A percentile compares a stretch with the other conserved stretches of the same genome.
phyloP scores from a whole-genome alignment of 2,888 invertebrate genomes.

The Punctoribates punctum region DNA sequence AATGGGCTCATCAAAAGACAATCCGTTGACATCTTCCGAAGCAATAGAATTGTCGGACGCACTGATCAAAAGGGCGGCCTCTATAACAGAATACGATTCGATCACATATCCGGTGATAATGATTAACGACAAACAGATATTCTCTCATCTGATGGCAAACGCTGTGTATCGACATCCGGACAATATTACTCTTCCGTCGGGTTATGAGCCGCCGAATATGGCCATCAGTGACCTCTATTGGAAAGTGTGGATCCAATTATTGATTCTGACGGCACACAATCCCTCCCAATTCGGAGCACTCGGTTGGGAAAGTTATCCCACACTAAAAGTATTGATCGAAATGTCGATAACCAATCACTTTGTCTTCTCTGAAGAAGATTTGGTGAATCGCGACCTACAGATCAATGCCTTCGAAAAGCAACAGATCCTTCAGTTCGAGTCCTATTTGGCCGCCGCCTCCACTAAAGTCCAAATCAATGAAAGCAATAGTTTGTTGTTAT shows the following conservation, averaged over 20 bases:
- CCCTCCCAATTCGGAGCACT: slow-evolving; percentile 74
- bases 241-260: slow-evolving; percentile 85
- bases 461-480: slow-evolving; percentile 83
- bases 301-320: slow-evolving; percentile 87
- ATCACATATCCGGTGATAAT: slow-evolving; percentile 32
- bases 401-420: slow-evolving; percentile 68
- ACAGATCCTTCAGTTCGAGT: slow-evolving; percentile 80
- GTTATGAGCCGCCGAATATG: slow-evolving; percentile 77
- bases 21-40: slow-evolving; percentile 72
- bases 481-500: slow-evolving; percentile 75
- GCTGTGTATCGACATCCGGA: slow-evolving; percentile 89
- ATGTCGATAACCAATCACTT: slow-evolving; percentile 90
- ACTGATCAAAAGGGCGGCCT: slow-evolving; percentile 76
- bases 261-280: slow-evolving; percentile 88
- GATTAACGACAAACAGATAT: slow-evolving; percentile 63
- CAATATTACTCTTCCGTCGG: slow-evolving; percentile 78
- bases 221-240: slow-evolving; percentile 90
- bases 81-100: slow-evolving; percentile 65
- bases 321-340: slow-evolving; percentile 83
- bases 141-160: slow-evolving; percentile 83
- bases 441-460: slow-evolving; percentile 76
- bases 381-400: slow-evolving; percentile 54
- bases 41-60: slow-evolving; percentile 81
- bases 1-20: slow-evolving; percentile 68
- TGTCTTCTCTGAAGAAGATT: slow-evolving; percentile 62